Percentiles rank a stretch among this genome's conserved stretches.
Conservation (phyloP, 2,797 vertebrate species). For the Gobionotothen gibberifrons region DNA sequence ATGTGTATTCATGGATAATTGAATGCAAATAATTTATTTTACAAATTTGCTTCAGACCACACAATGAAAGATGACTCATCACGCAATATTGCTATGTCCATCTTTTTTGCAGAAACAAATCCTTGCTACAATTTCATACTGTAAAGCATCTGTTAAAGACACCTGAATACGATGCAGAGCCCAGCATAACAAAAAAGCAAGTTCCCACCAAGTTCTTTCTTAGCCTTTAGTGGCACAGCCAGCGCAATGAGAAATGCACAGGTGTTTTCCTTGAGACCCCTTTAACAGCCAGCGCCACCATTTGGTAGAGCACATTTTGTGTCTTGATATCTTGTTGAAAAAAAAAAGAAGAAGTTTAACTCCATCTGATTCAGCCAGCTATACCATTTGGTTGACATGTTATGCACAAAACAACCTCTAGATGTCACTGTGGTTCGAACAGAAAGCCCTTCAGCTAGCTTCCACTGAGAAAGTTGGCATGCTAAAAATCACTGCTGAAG, state of each 20-base stretch:
- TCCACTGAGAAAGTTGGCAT: too few species aligned
- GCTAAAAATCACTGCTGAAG: too few species aligned
- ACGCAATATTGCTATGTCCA: conserved; percentile 8
- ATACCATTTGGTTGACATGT: too few species aligned
- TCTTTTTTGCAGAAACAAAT: background rate
- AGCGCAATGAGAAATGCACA: conserved; percentile 31
- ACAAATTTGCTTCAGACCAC: conserved; percentile 18
- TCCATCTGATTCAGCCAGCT: too few species aligned
- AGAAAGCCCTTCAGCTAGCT: too few species aligned
- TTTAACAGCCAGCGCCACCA: too few species aligned
- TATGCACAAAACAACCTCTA: too few species aligned
- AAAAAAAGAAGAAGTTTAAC: too few species aligned
- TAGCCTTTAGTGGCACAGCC: conserved; percentile 16
- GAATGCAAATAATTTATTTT: conserved; percentile 56
- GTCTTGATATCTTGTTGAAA: too few species aligned
- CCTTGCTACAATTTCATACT: conserved; percentile 11
- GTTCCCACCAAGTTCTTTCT: conserved; percentile 6
- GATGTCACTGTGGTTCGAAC: too few species aligned
- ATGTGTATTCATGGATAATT: conserved; percentile 50
- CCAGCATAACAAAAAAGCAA: conserved; percentile 8
- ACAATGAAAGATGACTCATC: conserved; percentile 40
- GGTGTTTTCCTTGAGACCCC: conserved; percentile 49
- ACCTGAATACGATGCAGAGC: conserved; percentile 14
- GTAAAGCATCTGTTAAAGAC: conserved; percentile 11
- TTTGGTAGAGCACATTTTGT: too few species aligned